phyloP scores from a whole-genome alignment of 2,888 invertebrate genomes.

The Drosophila greeni region DNA sequence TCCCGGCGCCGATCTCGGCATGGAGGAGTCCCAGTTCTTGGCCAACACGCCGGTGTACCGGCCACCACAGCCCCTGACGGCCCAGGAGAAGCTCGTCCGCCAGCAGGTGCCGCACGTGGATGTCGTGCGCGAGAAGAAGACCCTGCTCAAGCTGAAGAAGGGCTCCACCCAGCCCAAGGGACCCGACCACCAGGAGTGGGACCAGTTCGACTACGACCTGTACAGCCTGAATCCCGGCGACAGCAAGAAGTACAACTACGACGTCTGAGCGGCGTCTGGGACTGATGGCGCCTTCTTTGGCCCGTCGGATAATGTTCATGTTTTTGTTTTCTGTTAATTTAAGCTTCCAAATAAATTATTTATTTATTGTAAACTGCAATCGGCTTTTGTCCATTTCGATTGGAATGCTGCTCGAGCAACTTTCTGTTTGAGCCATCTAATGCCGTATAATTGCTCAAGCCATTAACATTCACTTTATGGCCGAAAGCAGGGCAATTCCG shows the following conservation, averaged over 20 bases:
- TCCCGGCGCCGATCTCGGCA: slow-evolving; percentile 61
- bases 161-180: slow-evolving; percentile 63
- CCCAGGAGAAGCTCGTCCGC: slow-evolving; percentile 65
- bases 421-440: slow-evolving; percentile 38
- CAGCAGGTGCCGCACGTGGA: slow-evolving; percentile 60
- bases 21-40: slow-evolving; percentile 70
- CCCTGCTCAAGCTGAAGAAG: slow-evolving; percentile 64
- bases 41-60: slow-evolving; percentile 55
- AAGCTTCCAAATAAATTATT: slow-evolving; percentile 68
- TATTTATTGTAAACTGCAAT: slow-evolving; percentile 64
- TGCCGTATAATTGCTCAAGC: slow-evolving; percentile 50
- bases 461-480: slow-evolving; percentile 53
- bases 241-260: slow-evolving; percentile 57
- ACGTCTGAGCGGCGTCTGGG: slow-evolving; percentile 39
- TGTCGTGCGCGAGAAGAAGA: slow-evolving; percentile 57
- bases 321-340: slow-evolving; percentile 49
- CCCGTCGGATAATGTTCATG: slow-evolving; percentile 36
- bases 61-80: slow-evolving; percentile 64
- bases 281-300: slow-evolving; percentile 10
- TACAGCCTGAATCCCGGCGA: slow-evolving; percentile 70
- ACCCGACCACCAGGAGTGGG: slow-evolving; percentile 68
- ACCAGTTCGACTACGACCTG: slow-evolving; percentile 76
- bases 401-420: slow-evolving; percentile 42
- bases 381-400: slow-evolving; percentile 30
- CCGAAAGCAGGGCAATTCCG: slow-evolving; percentile 14